These are phyloP conservation scores for Tinea semifulvella DNA, from an alignment of 2,888 invertebrate species.

Conservation along the genomic window DNA sequence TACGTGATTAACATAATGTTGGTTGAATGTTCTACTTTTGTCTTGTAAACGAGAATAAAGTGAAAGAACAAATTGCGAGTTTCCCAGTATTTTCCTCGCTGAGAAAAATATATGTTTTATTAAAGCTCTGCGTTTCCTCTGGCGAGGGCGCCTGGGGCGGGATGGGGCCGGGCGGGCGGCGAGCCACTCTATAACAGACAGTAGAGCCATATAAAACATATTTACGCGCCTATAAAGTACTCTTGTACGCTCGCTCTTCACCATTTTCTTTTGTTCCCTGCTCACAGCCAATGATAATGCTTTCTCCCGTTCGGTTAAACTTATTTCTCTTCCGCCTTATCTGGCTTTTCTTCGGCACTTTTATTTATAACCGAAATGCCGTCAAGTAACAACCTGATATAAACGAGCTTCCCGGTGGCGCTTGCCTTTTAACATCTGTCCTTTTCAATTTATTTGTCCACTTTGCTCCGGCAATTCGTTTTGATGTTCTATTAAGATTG, in stretches of 20 bases:
- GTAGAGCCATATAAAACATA: constrained; percentile 68
- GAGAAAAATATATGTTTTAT: constrained; percentile 68
- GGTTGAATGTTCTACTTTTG: constrained; percentile 65
- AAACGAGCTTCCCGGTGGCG: constrained; percentile 41
- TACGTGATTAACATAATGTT: constrained; percentile 65
- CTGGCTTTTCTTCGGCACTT: constrained; percentile 57
- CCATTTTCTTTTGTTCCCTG: constrained; percentile 65
- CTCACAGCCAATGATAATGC: constrained; percentile 65
- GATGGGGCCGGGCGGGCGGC: constrained; percentile 37
- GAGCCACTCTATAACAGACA: constrained; percentile 66
- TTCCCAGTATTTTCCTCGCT: constrained; percentile 68
- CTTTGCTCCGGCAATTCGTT: constrained; percentile 6
- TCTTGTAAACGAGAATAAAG: constrained; percentile 68
- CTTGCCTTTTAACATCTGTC: constrained; percentile 38
- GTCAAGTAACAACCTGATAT: constrained; percentile 48
- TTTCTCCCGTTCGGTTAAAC: constrained; percentile 63
- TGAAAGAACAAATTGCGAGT: constrained; percentile 68
- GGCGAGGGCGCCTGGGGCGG: constrained; percentile 52
- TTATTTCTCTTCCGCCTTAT: constrained; percentile 63
- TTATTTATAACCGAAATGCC: constrained; percentile 59
- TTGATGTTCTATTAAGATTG: constrained; percentile 3
- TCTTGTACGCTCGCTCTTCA: constrained; percentile 64
- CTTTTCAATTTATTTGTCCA: constrained; percentile 15
- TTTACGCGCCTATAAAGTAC: constrained; percentile 69
- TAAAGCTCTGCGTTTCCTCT: constrained; percentile 68